Evolutionary conservation across 2,797 vertebrate genomes (phyloP).

Genomic region (Pseudomugil gertrudae): DNA sequence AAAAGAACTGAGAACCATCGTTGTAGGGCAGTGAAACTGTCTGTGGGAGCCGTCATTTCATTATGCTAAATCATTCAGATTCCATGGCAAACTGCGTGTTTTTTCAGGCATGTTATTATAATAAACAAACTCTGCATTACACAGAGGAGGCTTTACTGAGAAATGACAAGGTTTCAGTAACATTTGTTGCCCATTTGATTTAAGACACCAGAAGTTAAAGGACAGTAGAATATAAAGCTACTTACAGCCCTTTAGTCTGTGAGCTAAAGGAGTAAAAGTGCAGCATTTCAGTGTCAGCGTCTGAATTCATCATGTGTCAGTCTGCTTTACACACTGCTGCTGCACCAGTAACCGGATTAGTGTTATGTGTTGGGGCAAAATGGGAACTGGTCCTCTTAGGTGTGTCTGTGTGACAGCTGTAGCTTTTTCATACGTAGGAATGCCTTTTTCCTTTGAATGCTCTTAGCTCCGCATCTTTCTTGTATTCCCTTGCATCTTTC

Average conservation of each 20-base stretch:
- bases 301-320: constrained; percentile 48
- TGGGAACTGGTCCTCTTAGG: constrained; percentile 44
- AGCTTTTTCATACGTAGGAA: constrained; percentile 33
- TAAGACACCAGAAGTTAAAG: constrained; percentile 21
- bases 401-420: constrained; percentile 51
- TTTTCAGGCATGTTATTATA: neutral
- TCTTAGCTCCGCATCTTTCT: constrained; percentile 54
- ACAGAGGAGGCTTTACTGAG: neutral
- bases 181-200: constrained; percentile 18
- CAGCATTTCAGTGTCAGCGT: constrained; percentile 51
- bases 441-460: constrained; percentile 22
- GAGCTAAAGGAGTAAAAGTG: constrained; percentile 37
- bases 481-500: constrained; percentile 68
- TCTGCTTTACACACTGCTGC: constrained; percentile 29
- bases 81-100: neutral
- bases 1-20: neutral
- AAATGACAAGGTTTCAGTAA: neutral
- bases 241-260: constrained; percentile 28
- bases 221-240: constrained; percentile 24
- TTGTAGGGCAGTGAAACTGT: neutral
- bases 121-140: neutral
- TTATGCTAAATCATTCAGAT: neutral
- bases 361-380: constrained; percentile 38
- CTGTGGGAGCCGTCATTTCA: constrained; percentile 2
- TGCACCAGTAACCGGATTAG: constrained; percentile 43